Percentiles rank a stretch among this genome's conserved stretches.
Conservation (phyloP, 2,113 vertebrate genomes). For the Plecturocebus donacophilus region DNA sequence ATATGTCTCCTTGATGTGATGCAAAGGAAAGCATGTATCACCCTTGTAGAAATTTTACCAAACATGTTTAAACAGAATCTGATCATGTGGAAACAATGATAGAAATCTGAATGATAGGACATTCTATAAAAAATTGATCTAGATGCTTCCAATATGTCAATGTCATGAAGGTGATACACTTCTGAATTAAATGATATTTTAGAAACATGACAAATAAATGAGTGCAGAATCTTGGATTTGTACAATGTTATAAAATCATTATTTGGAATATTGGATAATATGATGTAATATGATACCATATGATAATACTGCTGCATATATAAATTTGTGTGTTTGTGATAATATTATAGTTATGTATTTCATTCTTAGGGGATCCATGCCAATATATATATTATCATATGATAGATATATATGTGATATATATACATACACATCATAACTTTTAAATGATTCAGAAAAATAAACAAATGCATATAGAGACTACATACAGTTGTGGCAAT, state of each 20-base stretch:
- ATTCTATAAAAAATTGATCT: conserved; percentile 1
- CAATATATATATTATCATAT: not conserved
- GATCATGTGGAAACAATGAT: not conserved
- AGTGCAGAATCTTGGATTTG: not conserved
- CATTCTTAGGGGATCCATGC: not conserved
- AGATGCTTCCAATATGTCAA: not conserved
- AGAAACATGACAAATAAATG: not conserved
- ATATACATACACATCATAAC: not conserved
- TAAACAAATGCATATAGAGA: not conserved
- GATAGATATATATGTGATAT: too few species aligned
- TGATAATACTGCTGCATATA: not conserved
- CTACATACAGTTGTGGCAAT: not conserved
- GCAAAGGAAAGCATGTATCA: not conserved
- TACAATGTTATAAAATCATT: not conserved
- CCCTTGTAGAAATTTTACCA: not conserved
- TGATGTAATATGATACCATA: not conserved
- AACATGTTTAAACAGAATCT: not conserved
- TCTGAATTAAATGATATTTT: not conserved
- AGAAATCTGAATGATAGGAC: not conserved
- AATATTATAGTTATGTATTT: not conserved
- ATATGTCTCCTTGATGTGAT: not conserved
- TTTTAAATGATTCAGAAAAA: not conserved
- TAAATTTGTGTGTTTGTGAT: not conserved
- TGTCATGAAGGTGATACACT: not conserved
- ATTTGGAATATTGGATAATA: not conserved